A percentile compares a stretch with the other conserved stretches of the same genome.
Conservation (phyloP, 2,888 invertebrate species). For the Margaritifera margaritifera region DNA sequence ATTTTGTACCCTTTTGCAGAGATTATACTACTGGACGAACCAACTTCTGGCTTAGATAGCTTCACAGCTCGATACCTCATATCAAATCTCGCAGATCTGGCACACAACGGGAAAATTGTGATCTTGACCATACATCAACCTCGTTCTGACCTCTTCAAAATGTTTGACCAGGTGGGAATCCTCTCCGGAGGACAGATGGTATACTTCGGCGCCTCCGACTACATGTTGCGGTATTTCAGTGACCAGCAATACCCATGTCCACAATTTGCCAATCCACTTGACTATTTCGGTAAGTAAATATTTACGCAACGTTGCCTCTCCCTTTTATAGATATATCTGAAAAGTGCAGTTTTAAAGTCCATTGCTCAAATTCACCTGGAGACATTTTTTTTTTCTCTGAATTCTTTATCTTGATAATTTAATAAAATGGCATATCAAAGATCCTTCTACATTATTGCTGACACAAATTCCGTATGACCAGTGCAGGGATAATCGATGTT, state of each 20-base stretch:
- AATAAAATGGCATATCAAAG: too few relatives aligned
- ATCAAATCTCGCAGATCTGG: conserved; percentile 51
- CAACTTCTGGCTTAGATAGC: conserved; percentile 89
- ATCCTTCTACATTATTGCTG: too few relatives aligned
- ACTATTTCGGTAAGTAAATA: conserved; percentile 83
- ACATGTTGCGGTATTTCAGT: conserved; percentile 94
- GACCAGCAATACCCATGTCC: conserved; percentile 97
- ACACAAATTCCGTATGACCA: too few relatives aligned
- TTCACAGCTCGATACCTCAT: conserved; percentile 85
- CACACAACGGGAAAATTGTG: conserved; percentile 74
- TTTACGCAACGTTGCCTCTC: background rate
- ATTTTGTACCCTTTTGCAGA: conserved; percentile 82
- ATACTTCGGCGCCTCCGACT: conserved; percentile 78
- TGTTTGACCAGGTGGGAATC: conserved; percentile 59
- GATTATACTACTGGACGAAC: conserved; percentile 91
- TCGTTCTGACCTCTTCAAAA: conserved; percentile 61
- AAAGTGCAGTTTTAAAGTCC: background rate
- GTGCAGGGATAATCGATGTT: too few relatives aligned
- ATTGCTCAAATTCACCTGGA: too few relatives aligned
- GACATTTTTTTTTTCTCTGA: too few relatives aligned
- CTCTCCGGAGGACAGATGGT: conserved; percentile 80
- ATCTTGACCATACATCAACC: conserved; percentile 85
- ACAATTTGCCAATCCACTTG: conserved; percentile 94
- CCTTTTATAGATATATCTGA: too few relatives aligned
- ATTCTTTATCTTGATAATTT: too few relatives aligned